phyloP scores from a whole-genome alignment of 2,888 invertebrate species.

The Phortica magna region DNA sequence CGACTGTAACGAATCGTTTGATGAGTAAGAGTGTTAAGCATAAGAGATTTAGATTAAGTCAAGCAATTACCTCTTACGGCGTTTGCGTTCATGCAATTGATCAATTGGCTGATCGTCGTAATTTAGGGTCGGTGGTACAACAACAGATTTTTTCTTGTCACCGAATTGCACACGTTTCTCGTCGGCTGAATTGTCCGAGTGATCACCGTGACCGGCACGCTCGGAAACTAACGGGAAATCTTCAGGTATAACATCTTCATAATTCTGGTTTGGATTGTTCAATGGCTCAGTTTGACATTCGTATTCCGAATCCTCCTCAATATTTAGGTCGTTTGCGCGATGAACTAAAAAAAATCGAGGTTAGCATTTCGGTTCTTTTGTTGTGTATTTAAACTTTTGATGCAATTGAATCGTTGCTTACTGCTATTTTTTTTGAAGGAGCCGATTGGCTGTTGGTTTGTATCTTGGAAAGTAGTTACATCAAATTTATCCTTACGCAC shows the following conservation, averaged over 20 bases:
- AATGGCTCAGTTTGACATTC: slow-evolving; percentile 73
- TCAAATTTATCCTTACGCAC: slow-evolving; percentile 81
- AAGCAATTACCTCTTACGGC: slow-evolving; percentile 78
- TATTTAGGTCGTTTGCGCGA: slow-evolving; percentile 75
- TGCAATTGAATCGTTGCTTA: slow-evolving; percentile 42
- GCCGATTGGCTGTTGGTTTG: slow-evolving; percentile 69
- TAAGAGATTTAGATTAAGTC: neutral
- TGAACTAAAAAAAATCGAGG: slow-evolving; percentile 58
- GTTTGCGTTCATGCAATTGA: slow-evolving; percentile 78
- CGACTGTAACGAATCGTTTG: slow-evolving; percentile 77
- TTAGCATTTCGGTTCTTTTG: slow-evolving; percentile 17
- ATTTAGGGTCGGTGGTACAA: slow-evolving; percentile 74
- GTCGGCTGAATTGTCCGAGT: slow-evolving; percentile 77
- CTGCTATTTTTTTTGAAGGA: slow-evolving; percentile 73
- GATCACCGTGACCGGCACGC: slow-evolving; percentile 77
- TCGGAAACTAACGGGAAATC: slow-evolving; percentile 78
- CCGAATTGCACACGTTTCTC: slow-evolving; percentile 80
- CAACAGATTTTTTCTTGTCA: slow-evolving; percentile 75
- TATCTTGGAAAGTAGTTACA: slow-evolving; percentile 80
- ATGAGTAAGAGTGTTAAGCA: neutral
- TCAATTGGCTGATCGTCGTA: slow-evolving; percentile 77
- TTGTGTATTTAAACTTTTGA: neutral
- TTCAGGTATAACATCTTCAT: slow-evolving; percentile 76
- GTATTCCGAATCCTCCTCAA: slow-evolving; percentile 76
- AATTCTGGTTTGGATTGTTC: slow-evolving; percentile 72